Percentiles rank a stretch among this genome's conserved stretches.
These are phyloP conservation scores for Odontocolon sp. DNA, from an alignment of 2,888 invertebrate genomes.

Conservation along the genomic window DNA sequence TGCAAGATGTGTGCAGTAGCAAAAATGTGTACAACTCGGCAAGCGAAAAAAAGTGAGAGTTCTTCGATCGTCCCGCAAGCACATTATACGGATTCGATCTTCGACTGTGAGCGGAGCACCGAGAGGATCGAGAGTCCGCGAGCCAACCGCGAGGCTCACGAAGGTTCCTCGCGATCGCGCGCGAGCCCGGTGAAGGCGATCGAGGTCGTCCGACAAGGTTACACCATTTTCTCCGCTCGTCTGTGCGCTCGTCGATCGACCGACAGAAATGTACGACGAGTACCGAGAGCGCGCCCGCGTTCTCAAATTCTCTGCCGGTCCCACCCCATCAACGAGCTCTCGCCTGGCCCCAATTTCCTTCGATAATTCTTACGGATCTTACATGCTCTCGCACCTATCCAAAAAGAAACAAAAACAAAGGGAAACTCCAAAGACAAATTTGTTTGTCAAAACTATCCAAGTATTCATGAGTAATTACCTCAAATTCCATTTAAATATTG, in stretches of 20 bases:
- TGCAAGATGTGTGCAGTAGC: not conserved
- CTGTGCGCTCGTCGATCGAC: conserved; percentile 37
- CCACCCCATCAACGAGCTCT: not conserved
- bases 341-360: conserved; percentile 39
- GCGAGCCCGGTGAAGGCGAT: conserved; percentile 77
- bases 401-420: too few species aligned
- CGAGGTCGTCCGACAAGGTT: conserved; percentile 77
- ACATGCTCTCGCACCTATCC: too few species aligned
- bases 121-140: conserved; percentile 8
- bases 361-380: not conserved
- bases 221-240: conserved; percentile 74
- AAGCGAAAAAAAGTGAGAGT: conserved; percentile 65
- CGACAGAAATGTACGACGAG: not conserved
- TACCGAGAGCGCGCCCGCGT: not conserved
- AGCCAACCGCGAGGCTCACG: conserved; percentile 38
- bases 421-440: too few species aligned
- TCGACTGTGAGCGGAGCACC: conserved; percentile 9
- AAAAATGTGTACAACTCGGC: not conserved
- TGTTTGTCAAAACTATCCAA: too few species aligned
- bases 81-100: conserved; percentile 65
- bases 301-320: not conserved
- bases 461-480: too few species aligned
- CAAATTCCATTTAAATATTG: too few species aligned
- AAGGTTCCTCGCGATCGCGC: conserved; percentile 40
- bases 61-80: conserved; percentile 37